Evolutionary conservation across 2,888 invertebrate species (phyloP), one percentile per base, ranked within the genome.

Genomic region (Synanthedon formicaeformis): DNA sequence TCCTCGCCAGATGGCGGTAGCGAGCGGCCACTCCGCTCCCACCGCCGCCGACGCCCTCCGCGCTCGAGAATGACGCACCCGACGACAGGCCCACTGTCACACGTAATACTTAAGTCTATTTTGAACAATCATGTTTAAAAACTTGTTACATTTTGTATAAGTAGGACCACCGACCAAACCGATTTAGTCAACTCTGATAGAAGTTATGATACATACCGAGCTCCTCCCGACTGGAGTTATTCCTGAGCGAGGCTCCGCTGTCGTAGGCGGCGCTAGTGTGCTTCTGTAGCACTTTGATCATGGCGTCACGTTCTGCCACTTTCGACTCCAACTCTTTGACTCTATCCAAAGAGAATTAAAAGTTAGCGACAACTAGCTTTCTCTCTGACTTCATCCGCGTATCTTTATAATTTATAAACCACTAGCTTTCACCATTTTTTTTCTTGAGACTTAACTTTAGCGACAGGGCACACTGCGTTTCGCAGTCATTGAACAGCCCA

Each of bases 261-360:
- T 90, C 89, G 65, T 91, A 92, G 52, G 92, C 92, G 60, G 92
- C 92, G 66, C 92, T 93, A 53, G 93, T 92, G 71, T 94, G 93
- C 63, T 93, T 93, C 81, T 96, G 95, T 48, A 96, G 88, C 18
- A 96, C 95, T 64, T 93, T 91, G 63, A 97, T 95, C 94, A 96
- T 95, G 0, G 96, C 96, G 72, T 97, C 96, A 54, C 93, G 91
- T 74, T 96, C 96, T 0, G 95, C 94, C 54, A 96, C 89, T 71
- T 95, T 94, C 3, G 95, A 94, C 77, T 96, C 96, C 58, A 95
- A 81, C 76, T 95, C 94, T 75, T 96, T 96, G 62, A 95, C 90
- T 70, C 93, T 93, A 63, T 0, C 56, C 57, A 54, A 11, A 16
- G n/a, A 51, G 12, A 13, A 45, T 45, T n/a, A 3, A 11, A 45